phyloP scores from a whole-genome alignment of 2,888 invertebrate genomes.

The Erpobdella octoculata region DNA sequence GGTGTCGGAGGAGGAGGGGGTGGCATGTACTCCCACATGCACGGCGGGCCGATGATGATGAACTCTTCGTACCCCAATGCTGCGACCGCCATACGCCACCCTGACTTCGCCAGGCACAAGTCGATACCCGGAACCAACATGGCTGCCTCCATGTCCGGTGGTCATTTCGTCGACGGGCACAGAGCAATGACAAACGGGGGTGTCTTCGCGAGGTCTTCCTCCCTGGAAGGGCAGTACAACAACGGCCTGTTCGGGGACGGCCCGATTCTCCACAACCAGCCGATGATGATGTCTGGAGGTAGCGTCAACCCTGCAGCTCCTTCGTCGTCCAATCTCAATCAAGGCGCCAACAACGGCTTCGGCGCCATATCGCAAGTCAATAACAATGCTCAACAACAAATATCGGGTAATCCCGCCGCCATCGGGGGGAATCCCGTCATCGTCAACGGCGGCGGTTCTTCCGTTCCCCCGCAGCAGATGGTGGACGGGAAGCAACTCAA shows the following conservation, averaged over 20 bases:
- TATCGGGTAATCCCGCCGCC: too few species aligned
- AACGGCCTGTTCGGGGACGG: background rate
- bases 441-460: background rate
- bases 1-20: too few species aligned
- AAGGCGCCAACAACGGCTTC: slow-evolving; percentile 1
- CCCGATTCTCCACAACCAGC: background rate
- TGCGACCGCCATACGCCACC: background rate
- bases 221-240: slow-evolving; percentile 12
- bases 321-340: background rate
- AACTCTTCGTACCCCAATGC: slow-evolving; percentile 14
- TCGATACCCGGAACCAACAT: slow-evolving; percentile 8
- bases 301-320: background rate
- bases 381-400: background rate
- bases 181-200: slow-evolving; percentile 10
- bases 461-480: background rate
- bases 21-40: slow-evolving; percentile 15
- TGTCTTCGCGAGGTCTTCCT: background rate
- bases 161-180: background rate
- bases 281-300: background rate
- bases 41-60: slow-evolving; percentile 24
- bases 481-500: background rate
- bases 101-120: slow-evolving; percentile 23
- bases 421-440: background rate
- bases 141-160: slow-evolving; percentile 16
- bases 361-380: background rate